Base-by-base conservation (phyloP, 1,140 invertebrate genomes). In the Drosophila willistoni region DNA sequence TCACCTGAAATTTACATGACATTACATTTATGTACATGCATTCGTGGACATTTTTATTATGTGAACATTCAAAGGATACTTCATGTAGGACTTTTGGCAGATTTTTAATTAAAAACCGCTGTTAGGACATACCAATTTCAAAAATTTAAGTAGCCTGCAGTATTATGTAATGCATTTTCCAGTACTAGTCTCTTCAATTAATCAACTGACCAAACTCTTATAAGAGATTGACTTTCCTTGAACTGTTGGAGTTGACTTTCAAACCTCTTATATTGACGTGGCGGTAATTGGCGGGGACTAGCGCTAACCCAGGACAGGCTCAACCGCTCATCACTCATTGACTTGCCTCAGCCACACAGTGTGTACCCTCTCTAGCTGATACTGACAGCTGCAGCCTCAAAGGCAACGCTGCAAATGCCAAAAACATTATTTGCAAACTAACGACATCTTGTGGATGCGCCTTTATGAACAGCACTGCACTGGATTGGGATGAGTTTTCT, bases 341-440 rank as follows among this genome's bases (percentile, higher is more conserved):
- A 39, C 56, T 39, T 39, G 54, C 9, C 22, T 17, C 5, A n/a
- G 64, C 54, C 65, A 14, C 59, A 42, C 29, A 29, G 5, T 29
- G 25, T 22, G 22, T 3, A 25, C 17, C 2, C 14, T 14, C 44
- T 17, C 14, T 42, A 6, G 61, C 54, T 65, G 64, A 56, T 42
- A 68, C 77, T 77, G 75, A 68, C 78, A 74, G 61, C 67, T 51
- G 56, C 68, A 71, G 44, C 59, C 29, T 73, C 77, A 76, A 76
- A 68, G 57, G 34, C 77, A 73, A 59, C 42, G 60, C 51, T 47
- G 59, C 42, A 39, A 51, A 67, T 62, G 42, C 63, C 42, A 60
- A 71, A 67, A 71, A 51, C 66, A 77, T 77, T 77, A 73, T 77
- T 69, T 79, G 61, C 71, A 77, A 74, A 41, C 64, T 55, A 70